Conservation (phyloP, 2,888 invertebrate species). For the Pasiphila rectangulata region DNA sequence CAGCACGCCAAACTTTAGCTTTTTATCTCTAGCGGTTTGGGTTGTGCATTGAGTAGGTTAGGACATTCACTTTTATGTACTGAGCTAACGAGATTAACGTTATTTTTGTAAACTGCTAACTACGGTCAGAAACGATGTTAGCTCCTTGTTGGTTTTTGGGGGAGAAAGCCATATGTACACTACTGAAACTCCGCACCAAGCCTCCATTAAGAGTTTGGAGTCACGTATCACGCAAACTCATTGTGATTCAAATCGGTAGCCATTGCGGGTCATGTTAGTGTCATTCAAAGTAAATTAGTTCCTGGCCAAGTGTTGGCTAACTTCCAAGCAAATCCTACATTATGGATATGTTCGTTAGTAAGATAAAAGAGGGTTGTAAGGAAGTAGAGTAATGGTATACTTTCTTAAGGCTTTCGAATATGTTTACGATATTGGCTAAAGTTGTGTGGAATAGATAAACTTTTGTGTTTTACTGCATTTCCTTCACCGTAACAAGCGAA, state of each 20-base stretch:
- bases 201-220: constrained; percentile 25
- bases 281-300: constrained; percentile 41
- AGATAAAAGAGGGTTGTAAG: constrained; percentile 12
- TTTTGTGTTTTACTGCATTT: not conserved
- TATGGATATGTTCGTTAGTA: constrained; percentile 24
- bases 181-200: constrained; percentile 20
- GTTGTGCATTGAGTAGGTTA: too few relatives aligned
- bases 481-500: not conserved
- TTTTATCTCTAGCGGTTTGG: too few relatives aligned
- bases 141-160: too few relatives aligned
- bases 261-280: constrained; percentile 37
- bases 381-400: constrained; percentile 17
- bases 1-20: too few relatives aligned
- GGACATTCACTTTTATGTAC: too few relatives aligned
- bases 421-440: too few relatives aligned
- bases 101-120: too few relatives aligned
- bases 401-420: constrained; percentile 11
- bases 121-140: too few relatives aligned
- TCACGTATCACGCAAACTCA: constrained; percentile 27
- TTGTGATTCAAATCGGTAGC: constrained; percentile 44
- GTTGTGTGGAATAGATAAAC: not conserved
- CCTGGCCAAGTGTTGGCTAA: constrained; percentile 33
- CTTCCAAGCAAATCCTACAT: constrained; percentile 31
- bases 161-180: too few relatives aligned
- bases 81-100: too few relatives aligned